A percentile compares a stretch with the other conserved stretches of the same genome.
Evolutionary conservation across 2,113 vertebrate genomes (phyloP).

Genomic region (Casuarius casuarius): DNA sequence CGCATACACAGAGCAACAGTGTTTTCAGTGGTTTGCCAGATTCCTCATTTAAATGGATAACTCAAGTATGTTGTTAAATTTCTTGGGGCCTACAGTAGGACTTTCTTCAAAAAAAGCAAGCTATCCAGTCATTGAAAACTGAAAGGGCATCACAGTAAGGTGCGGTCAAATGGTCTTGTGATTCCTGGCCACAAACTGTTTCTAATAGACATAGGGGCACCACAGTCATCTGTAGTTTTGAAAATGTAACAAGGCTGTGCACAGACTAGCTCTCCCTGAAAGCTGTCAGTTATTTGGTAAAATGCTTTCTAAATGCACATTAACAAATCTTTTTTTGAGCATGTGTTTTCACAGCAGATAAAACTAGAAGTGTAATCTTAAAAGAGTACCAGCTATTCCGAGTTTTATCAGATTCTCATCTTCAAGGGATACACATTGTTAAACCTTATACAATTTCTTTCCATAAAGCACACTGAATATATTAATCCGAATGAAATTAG

Average conservation of each 20-base stretch:
- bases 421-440: neutral
- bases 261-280: neutral
- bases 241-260: neutral
- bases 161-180: neutral
- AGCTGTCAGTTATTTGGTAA: neutral
- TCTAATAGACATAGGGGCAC: neutral
- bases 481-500: neutral
- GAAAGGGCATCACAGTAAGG: neutral
- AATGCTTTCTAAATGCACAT: neutral
- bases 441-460: neutral
- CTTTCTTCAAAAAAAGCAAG: neutral
- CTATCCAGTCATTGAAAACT: conserved; percentile 7
- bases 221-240: neutral
- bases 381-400: neutral
- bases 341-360: neutral
- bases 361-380: neutral
- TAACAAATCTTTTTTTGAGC: neutral
- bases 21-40: conserved; percentile 30
- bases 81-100: neutral
- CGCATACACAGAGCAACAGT: neutral
- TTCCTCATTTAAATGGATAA: conserved; percentile 29
- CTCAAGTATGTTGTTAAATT: neutral
- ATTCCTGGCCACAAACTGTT: neutral
- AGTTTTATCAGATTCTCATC: neutral
- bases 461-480: neutral